phyloP scores from a whole-genome alignment of 2,888 invertebrate genomes.

The Callyntrura guangdongensis region DNA sequence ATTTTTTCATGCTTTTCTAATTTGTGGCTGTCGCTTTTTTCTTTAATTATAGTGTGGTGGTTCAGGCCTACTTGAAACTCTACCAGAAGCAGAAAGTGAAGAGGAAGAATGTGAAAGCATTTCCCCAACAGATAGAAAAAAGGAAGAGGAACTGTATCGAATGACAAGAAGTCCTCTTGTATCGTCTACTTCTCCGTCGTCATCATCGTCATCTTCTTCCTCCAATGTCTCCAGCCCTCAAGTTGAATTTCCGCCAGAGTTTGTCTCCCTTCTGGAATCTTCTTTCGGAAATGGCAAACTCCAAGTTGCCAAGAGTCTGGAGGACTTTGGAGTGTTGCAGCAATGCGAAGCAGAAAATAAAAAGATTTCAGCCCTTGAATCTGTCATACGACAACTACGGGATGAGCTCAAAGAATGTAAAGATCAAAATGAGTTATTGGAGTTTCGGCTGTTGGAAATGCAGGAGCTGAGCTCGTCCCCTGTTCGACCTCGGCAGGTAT shows the following conservation, averaged over 20 bases:
- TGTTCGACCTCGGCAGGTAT: conserved; percentile 59
- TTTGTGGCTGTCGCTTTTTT: conserved; percentile 19
- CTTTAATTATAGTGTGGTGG: conserved; percentile 79
- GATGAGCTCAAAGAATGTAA: conserved; percentile 91
- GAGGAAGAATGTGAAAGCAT: conserved; percentile 77
- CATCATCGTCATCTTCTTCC: conserved; percentile 53
- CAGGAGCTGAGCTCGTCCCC: conserved; percentile 87
- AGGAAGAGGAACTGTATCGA: conserved; percentile 62
- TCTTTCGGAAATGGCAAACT: conserved; percentile 45
- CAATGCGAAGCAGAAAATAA: conserved; percentile 76
- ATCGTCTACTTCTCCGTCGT: conserved; percentile 60
- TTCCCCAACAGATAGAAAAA: conserved; percentile 54
- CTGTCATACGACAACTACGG: conserved; percentile 86
- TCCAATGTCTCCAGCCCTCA: conserved; percentile 52
- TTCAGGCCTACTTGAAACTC: conserved; percentile 82
- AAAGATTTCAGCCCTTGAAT: conserved; percentile 80
- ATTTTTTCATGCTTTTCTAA: conserved; percentile 23
- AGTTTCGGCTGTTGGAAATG: conserved; percentile 92
- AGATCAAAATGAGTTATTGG: conserved; percentile 93
- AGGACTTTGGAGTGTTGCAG: conserved; percentile 73
- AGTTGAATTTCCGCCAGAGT: conserved; percentile 68
- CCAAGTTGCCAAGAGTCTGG: conserved; percentile 63
- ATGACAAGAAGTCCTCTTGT: conserved; percentile 60
- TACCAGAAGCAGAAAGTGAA: conserved; percentile 83
- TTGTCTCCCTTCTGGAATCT: conserved; percentile 58